Conservation (phyloP, 2,888 invertebrate species). For the Pecten maximus region DNA sequence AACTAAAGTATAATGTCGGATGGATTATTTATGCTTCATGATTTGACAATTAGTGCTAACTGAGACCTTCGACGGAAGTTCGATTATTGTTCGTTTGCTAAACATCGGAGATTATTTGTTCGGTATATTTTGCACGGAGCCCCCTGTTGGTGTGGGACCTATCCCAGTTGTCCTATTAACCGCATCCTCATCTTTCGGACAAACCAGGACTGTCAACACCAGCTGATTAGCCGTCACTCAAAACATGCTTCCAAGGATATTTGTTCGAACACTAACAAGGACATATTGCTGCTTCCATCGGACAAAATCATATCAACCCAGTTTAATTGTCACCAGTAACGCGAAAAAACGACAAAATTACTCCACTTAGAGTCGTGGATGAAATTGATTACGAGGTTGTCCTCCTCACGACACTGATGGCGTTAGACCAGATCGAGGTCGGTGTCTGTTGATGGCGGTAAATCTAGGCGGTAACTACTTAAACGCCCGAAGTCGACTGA, state of each 20-base stretch:
- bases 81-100: not conserved
- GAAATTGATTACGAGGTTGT: not conserved
- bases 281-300: not conserved
- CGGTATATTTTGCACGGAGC: not conserved
- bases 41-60: not conserved
- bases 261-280: not conserved
- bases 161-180: not conserved
- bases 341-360: conserved; percentile 25
- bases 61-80: not conserved
- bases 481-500: not conserved
- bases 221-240: not conserved
- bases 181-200: not conserved
- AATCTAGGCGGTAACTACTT: not conserved
- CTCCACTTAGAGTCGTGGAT: not conserved
- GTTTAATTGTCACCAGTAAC: conserved; percentile 10
- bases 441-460: not conserved
- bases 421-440: not conserved
- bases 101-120: not conserved
- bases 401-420: not conserved
- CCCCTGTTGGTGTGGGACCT: not conserved
- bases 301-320: not conserved
- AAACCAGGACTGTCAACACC: not conserved
- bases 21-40: not conserved
- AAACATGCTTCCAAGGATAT: not conserved
- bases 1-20: not conserved